Evolutionary conservation across 1,140 invertebrate genomes (phyloP).

Genomic region (Neuroterus valhalla): DNA sequence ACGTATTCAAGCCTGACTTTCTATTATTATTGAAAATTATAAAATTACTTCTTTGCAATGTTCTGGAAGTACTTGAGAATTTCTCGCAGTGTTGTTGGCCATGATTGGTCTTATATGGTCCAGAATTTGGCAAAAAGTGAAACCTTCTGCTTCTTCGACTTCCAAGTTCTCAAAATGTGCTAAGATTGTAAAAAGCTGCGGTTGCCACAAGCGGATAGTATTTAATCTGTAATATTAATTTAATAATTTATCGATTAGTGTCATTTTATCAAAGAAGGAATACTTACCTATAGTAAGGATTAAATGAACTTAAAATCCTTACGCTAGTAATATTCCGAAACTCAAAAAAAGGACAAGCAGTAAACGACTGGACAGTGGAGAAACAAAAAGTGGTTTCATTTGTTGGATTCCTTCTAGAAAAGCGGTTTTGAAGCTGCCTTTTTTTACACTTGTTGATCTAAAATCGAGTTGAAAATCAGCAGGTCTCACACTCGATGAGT

Average conservation of each 20-base stretch:
- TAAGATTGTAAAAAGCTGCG: constrained; percentile 78
- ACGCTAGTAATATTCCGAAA: constrained; percentile 74
- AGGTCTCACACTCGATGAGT: constrained; percentile 46
- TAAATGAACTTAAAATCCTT: constrained; percentile 40
- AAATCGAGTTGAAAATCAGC: background rate
- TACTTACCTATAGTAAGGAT: background rate
- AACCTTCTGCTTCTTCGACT: background rate
- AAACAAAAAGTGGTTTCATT: constrained; percentile 70
- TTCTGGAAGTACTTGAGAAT: constrained; percentile 29
- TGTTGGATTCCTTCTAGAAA: constrained; percentile 66
- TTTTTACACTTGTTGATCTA: background rate
- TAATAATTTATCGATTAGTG: background rate
- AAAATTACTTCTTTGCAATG: constrained; percentile 4
- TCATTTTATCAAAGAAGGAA: background rate
- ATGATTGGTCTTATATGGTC: constrained; percentile 46
- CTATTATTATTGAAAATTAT: background rate
- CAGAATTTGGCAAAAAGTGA: constrained; percentile 64
- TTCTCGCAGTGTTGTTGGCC: constrained; percentile 3
- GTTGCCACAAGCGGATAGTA: constrained; percentile 76
- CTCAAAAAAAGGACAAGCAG: constrained; percentile 71
- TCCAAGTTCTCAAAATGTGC: constrained; percentile 52
- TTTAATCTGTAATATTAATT: constrained; percentile 71
- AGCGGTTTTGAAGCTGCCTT: constrained; percentile 12
- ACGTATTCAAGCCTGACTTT: too few species aligned
- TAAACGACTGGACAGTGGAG: constrained; percentile 67